Evolutionary conservation across 2,888 invertebrate species (phyloP).

Genomic region (Morpho helenor): DNA sequence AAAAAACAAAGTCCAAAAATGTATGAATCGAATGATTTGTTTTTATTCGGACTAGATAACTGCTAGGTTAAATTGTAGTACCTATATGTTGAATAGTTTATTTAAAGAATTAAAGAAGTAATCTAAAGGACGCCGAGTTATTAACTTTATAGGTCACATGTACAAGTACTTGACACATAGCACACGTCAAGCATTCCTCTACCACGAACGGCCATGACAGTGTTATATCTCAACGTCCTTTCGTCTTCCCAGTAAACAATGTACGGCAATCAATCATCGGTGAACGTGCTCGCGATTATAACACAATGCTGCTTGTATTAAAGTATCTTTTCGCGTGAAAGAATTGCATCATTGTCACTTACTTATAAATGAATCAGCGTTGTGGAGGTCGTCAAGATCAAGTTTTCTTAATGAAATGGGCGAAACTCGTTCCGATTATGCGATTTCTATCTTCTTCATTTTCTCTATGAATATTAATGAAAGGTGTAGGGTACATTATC

Average conservation of each 20-base stretch:
- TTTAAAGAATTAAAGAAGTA: neutral
- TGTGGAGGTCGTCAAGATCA: conserved; percentile 27
- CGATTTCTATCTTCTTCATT: conserved; percentile 25
- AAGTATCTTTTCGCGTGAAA: conserved; percentile 7
- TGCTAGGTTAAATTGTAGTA: no score
- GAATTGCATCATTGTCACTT: conserved; percentile 12
- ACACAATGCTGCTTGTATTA: neutral
- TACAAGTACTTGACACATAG: neutral
- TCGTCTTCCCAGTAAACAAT: conserved; percentile 21
- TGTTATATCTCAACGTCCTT: conserved; percentile 25
- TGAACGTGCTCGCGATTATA: conserved; percentile 10
- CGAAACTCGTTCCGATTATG: conserved; percentile 20
- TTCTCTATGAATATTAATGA: conserved; percentile 26
- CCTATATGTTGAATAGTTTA: no score
- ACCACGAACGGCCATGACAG: conserved; percentile 28
- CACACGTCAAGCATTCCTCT: neutral
- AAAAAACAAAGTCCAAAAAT: no score
- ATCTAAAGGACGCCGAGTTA: neutral
- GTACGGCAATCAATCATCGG: conserved; percentile 6
- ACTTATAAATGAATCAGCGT: conserved; percentile 20
- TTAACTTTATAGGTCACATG: conserved; percentile 1
- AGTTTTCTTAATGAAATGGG: conserved; percentile 29
- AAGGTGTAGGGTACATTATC: conserved; percentile 5
- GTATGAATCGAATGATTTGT: no score
- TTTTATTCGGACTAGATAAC: no score